phyloP scores from a whole-genome alignment of 2,797 vertebrate genomes.

The Lepidocolaptes lacrymiger region DNA sequence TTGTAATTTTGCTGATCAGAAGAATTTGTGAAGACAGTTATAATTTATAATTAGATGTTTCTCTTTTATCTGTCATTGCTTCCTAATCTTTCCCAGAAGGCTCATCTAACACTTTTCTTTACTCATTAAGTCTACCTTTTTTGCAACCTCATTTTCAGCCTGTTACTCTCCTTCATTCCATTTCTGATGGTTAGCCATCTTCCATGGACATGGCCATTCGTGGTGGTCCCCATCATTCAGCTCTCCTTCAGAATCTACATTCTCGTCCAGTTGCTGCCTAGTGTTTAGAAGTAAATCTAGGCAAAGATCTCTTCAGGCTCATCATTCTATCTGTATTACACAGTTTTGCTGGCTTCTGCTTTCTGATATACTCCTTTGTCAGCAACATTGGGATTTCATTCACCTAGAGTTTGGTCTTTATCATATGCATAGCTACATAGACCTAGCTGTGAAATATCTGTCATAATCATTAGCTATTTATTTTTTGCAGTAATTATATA shows the following conservation, averaged over 20 bases:
- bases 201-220: neutral
- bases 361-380: neutral
- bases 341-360: neutral
- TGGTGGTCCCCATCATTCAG: neutral
- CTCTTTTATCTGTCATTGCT: neutral
- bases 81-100: neutral
- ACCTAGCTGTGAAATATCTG: neutral
- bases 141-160: neutral
- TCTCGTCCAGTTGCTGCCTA: neutral
- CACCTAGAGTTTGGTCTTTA: neutral
- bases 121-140: neutral
- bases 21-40: neutral
- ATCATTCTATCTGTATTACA: neutral
- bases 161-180: neutral
- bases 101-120: neutral
- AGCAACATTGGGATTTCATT: neutral
- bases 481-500: neutral
- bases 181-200: neutral
- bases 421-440: neutral
- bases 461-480: neutral
- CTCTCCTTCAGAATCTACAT: neutral
- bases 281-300: neutral
- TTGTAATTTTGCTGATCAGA: neutral
- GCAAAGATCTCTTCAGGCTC: neutral
- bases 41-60: neutral